phyloP scores from a whole-genome alignment of 2,113 vertebrate genomes.

The Myxocyprinus asiaticus region DNA sequence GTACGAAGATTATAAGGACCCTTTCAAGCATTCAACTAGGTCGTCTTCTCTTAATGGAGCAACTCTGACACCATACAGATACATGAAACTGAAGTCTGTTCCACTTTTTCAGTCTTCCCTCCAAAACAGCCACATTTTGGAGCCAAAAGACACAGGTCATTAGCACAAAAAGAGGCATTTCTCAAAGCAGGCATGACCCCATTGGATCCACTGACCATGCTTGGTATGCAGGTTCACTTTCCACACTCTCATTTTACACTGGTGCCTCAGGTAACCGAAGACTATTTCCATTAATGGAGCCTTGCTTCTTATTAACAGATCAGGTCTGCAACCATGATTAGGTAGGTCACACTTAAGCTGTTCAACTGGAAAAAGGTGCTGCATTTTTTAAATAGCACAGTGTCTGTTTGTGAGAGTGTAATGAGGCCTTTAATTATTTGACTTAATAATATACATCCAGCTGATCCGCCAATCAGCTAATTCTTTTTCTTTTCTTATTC shows the following conservation, averaged over 20 bases:
- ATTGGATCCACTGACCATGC: constrained; percentile 33
- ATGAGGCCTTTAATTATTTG: constrained; percentile 8
- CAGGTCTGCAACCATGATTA: constrained; percentile 39
- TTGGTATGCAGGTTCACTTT: constrained; percentile 55
- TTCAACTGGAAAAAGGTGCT: constrained; percentile 30
- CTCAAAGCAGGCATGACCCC: constrained; percentile 51
- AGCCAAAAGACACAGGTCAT: constrained; percentile 44
- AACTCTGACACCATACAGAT: constrained; percentile 23
- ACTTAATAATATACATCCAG: neutral
- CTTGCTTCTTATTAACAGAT: constrained; percentile 63
- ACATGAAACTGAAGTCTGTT: constrained; percentile 29
- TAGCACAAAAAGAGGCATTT: constrained; percentile 30
- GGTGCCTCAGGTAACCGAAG: constrained; percentile 61
- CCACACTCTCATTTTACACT: constrained; percentile 57
- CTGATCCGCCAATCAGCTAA: neutral
- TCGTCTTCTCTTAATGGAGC: constrained; percentile 25
- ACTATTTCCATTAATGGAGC: constrained; percentile 51
- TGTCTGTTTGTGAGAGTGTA: constrained; percentile 10
- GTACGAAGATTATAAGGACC: neutral
- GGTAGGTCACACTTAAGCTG: constrained; percentile 42
- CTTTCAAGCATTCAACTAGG: constrained; percentile 14
- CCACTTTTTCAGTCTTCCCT: constrained; percentile 32
- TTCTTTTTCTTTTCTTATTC: too few species aligned
- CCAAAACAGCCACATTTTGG: constrained; percentile 45
- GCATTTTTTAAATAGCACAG: constrained; percentile 32